Evolutionary conservation across 2,888 invertebrate species (phyloP), one percentile per base, ranked within the genome.

Genomic region (Halictus ligatus): DNA sequence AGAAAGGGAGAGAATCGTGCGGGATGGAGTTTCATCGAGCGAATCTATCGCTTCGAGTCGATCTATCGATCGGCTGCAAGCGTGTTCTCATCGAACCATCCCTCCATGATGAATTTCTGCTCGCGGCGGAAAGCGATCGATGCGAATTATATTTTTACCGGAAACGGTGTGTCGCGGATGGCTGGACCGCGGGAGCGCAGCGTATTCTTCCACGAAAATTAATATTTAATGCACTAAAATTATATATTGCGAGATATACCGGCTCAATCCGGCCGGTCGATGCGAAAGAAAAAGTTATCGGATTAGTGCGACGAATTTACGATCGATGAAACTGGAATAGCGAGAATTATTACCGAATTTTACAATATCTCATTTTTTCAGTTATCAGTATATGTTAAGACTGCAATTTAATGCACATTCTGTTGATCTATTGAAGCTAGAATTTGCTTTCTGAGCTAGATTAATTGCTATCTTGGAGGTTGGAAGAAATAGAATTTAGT

Each of bases 91-190:
- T 64, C 64, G 50, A 35, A 58, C 21, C 29, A 13, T n/a, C 46
- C 64, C 13, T n/a, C 25, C 25, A 35, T 10, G 67, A 48, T 67
- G 58, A 74, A 77, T 74, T 75, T 76, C 72, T 43, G n/a, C 46
- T n/a, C 10, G 58, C 15, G 25, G 29, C 18, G 29, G 40, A 58
- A 29, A n/a, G 60, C 77, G 74, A 85, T 85, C 80, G 80, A 74
- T 80, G 69, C 48, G 78, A 85, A 85, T 86, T 50, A 76, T 78
- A 76, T 81, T 85, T 84, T 80, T 64, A 78, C 50, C 48, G 25
- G 60, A 7, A 29, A 35, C 58, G 75, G 58, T 69, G 69, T 69
- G 40, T 29, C 46, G 46, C 54, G 64, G 73, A 85, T 40, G 78
- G 54, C 46, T 64, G 58, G 67, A 67, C 84, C 75, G 85, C 77